These are phyloP conservation scores for Ceratoteleas bidentatus DNA, from an alignment of 1,140 invertebrate genomes.

Conservation along the genomic window DNA sequence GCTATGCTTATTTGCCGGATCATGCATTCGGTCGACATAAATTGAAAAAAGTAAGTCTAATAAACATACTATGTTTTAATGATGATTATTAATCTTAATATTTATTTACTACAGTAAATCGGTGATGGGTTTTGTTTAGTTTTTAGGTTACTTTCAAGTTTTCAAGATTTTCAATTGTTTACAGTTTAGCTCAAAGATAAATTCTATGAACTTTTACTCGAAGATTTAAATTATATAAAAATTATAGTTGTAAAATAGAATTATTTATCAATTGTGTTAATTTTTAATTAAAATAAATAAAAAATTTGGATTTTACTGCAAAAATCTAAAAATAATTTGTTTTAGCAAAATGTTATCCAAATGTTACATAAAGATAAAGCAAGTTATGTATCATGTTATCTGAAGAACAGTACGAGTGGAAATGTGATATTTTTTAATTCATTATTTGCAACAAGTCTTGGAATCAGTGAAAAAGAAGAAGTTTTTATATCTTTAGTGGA, in stretches of 20 bases:
- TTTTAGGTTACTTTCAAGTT: no score
- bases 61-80: background rate
- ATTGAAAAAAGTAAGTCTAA: constrained; percentile 63
- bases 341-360: constrained; percentile 71
- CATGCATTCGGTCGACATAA: background rate
- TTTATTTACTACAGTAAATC: no score
- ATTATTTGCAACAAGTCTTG: constrained; percentile 75
- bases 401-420: constrained; percentile 41
- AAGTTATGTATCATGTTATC: constrained; percentile 73
- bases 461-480: constrained; percentile 73
- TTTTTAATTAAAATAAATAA: no score
- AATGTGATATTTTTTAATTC: constrained; percentile 72
- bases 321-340: constrained; percentile 18
- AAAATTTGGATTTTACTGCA: no score
- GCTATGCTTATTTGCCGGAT: background rate
- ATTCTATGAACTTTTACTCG: no score
- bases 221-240: no score
- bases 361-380: constrained; percentile 62
- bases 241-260: no score
- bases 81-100: background rate
- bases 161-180: no score
- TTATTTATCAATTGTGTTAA: no score
- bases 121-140: no score
- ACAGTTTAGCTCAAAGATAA: no score
- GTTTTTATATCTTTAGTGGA: constrained; percentile 69